Base-by-base conservation (phyloP, 2,797 vertebrate species). In the Pristis pectinata region DNA sequence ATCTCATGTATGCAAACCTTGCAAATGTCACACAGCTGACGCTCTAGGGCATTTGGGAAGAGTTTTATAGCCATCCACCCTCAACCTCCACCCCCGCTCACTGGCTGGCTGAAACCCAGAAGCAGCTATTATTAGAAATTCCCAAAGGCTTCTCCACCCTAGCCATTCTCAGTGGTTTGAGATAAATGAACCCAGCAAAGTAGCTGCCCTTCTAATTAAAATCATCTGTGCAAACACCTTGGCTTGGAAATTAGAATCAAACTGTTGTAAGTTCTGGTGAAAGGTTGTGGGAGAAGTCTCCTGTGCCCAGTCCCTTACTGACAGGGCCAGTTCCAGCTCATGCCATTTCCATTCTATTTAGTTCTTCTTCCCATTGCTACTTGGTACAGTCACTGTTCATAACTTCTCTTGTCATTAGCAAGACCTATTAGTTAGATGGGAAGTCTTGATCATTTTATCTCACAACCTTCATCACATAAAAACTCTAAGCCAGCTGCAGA, bases 211-310 rank as follows among this genome's bases (percentile, higher is more conserved):
- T 13, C 72, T 95, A 95, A 95, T 94, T 95, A 94, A 95, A 96
- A 95, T 94, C 95, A 95, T 91, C 94, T 95, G 94, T 95, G 95
- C 94, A 95, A 95, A 53, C 72, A 85, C 67, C 3, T n/a, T 74
- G 53, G 89, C 64, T 80, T 83, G 80, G 3, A 49, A 19, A 94
- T 76, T 27, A 56, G 76, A 94, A 53, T n/a, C 27, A 94, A 70
- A 70, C 92, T 76, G 72, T 53, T 94, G 41, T n/a, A 19, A 2
- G 30, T 34, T 76, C 70, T 76, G 41, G 11, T 74, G 44, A 94
- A 53, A 74, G 41, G 11, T 0, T 3, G 0, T 2, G 30, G 8
- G 41, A 56, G 41, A n/a, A 49, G 17, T 15, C 10, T 30, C 30
- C 27, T 13, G 92, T 64, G 2, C 27, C 49, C 22, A 30, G 70